Evolutionary conservation across 2,797 vertebrate genomes (phyloP), one percentile per base, ranked within the genome.

Genomic region (Hybognathus amarus): DNA sequence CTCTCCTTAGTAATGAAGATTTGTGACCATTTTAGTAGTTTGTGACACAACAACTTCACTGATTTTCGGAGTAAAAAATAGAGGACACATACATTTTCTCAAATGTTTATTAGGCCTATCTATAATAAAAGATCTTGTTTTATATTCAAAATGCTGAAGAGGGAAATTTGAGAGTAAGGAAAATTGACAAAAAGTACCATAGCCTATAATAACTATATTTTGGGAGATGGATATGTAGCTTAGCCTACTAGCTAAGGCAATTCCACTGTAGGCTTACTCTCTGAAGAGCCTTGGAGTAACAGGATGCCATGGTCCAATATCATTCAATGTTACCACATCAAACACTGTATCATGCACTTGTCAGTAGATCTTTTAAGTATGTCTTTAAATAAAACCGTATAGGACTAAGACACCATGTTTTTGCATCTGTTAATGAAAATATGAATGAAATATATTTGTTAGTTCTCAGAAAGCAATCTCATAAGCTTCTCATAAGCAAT

Each of bases 21-120:
- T 27, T 69, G 77, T n/a, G 27, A 67, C 12, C 12, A 30, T 30
- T 1, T 30, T 2, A 30, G 30, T 30, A 30, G 30, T 40, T 27
- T 69, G 77, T n/a, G 27, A 67, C 18, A 18, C 45, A 54, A 56
- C 66, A 79, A 22, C 22, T 27, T 52, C 20, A 50, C 7, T 15
- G 10, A 47, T 71, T 30, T 50, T n/a, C 50, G 5, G 27, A 52
- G 4, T 52, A 38, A 68, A 38, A 20, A 79, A 9, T 0, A 40
- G n/a, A 69, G 2, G 10, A 42, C 66, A 33, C 1, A 1, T 40
- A 9, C 5, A 2, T 73, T 47, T n/a, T 8, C 4, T 42, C 20
- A 45, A 45, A 3, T 30, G 20, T 80, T 84, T 84, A 80, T 75
- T 80, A n/a, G n/a, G n/a, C n/a, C n/a, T n/a, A 47, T 54, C 45